Conservation (phyloP, 2,113 vertebrate genomes). For the Empidonax alnorum region DNA sequence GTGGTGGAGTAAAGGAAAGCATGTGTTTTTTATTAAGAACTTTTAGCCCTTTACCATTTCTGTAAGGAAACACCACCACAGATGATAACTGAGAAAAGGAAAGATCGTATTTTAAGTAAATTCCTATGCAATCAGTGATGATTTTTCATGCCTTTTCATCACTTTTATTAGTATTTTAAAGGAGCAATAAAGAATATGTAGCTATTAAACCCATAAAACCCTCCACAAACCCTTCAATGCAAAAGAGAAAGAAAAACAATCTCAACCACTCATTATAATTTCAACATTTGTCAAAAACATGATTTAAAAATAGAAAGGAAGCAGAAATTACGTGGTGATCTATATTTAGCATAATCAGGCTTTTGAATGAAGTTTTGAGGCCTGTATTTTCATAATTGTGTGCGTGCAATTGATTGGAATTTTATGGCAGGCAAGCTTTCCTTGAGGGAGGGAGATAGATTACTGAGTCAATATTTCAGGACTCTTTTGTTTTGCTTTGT, state of each 20-base stretch:
- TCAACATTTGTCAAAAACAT: neutral
- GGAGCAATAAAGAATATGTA: conserved; percentile 37
- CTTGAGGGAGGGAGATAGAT: conserved; percentile 59
- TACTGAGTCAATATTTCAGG: conserved; percentile 67
- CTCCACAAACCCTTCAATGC: conserved; percentile 2
- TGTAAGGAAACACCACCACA: conserved; percentile 67
- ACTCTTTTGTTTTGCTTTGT: conserved; percentile 56
- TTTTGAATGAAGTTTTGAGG: conserved; percentile 65
- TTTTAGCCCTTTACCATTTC: conserved; percentile 70
- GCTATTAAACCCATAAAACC: conserved; percentile 51
- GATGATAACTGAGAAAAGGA: conserved; percentile 68
- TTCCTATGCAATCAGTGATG: conserved; percentile 58
- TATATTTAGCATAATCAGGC: conserved; percentile 63
- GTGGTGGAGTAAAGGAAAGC: conserved; percentile 63
- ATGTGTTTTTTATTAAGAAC: conserved; percentile 77
- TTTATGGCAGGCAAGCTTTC: conserved; percentile 57
- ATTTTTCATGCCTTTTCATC: conserved; percentile 66
- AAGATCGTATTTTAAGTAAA: conserved; percentile 67
- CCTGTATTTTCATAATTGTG: conserved; percentile 65
- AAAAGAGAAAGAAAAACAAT: conserved; percentile 1
- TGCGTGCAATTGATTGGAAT: conserved; percentile 66
- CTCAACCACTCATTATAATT: conserved; percentile 1
- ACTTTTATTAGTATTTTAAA: conserved; percentile 65
- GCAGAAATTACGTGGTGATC: conserved; percentile 41
- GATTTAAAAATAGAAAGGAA: conserved; percentile 57